Conservation (phyloP, 2,113 vertebrate genomes). For the Andinoacara biseriatus region DNA sequence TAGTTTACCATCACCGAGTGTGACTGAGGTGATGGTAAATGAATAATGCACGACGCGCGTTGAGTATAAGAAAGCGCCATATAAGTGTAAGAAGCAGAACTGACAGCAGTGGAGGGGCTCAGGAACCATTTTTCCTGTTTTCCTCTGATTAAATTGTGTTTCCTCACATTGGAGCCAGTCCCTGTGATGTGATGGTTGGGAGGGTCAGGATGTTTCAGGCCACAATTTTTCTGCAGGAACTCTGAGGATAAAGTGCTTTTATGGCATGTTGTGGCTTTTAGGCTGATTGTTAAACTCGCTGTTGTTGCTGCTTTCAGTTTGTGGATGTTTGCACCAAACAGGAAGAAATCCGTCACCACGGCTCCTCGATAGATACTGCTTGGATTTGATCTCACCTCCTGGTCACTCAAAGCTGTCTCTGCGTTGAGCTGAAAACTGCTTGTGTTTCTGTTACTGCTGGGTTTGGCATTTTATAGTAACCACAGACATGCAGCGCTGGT, state of each 20-base stretch:
- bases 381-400: neutral
- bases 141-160: conserved; percentile 1
- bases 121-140: neutral
- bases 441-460: neutral
- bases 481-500: neutral
- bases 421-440: neutral
- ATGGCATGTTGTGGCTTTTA: conserved; percentile 20
- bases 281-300: conserved; percentile 24
- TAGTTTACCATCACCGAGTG: too few species aligned
- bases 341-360: neutral
- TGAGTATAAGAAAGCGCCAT: too few species aligned
- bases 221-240: conserved; percentile 1
- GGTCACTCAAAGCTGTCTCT: neutral
- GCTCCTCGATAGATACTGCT: neutral
- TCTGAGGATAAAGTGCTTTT: neutral
- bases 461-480: neutral
- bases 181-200: neutral
- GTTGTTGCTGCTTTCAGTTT: conserved; percentile 24
- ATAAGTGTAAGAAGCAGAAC: too few species aligned
- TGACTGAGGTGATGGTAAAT: too few species aligned
- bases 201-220: neutral
- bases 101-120: neutral
- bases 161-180: neutral
- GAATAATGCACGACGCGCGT: too few species aligned
- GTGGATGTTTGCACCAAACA: neutral